Evolutionary conservation across 2,888 invertebrate genomes (phyloP), one percentile per base, ranked within the genome.

Genomic region (Heteromurus nitidus): DNA sequence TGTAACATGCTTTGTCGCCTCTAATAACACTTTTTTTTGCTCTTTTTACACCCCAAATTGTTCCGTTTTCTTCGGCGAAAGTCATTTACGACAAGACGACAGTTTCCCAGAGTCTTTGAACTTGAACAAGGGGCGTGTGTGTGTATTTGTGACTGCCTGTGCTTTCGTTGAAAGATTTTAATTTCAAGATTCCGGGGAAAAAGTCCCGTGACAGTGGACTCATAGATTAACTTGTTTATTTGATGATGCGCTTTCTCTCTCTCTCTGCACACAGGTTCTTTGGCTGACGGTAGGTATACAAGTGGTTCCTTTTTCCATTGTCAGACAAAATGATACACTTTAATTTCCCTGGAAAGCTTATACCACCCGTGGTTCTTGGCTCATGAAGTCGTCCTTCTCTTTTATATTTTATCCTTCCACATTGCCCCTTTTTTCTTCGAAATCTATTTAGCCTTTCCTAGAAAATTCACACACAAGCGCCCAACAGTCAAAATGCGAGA

Each of bases 271-370:
- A 50, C 7, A 50, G 5, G 50, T n/a, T 18, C 3, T 5, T 22
- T 58, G 3, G 9, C 24, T 20, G 26, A 58, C 26, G n/a, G 26
- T 13, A 24, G 7, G 22, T 22, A 20, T 22, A 24, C 24, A 13
- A 24, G 3, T 7, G 7, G 16, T 24, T 42, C 36, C 24, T 16
- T 42, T 58, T 42, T 70, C 36, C 42, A 7, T 50, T 20, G 13
- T 1, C 50, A 26, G 22, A 16, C 3, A 58, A 72, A 62, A 62
- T 13, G 44, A 18, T 50, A 55, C 55, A 67, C 42, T 75, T 75
- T 75, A 75, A 75, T 75, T 75, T 75, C 67, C 67, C 75, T 20
- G 16, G 74, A 75, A 75, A 67, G 42, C 65, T 67, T 18, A 9
- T 55, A 47, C 50, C 47, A 72, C 58, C 26, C 58, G 13, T 3